A percentile compares a stretch with the other conserved stretches of the same genome.
Conservation (phyloP, 2,888 invertebrate species). For the Sesamia inferens region DNA sequence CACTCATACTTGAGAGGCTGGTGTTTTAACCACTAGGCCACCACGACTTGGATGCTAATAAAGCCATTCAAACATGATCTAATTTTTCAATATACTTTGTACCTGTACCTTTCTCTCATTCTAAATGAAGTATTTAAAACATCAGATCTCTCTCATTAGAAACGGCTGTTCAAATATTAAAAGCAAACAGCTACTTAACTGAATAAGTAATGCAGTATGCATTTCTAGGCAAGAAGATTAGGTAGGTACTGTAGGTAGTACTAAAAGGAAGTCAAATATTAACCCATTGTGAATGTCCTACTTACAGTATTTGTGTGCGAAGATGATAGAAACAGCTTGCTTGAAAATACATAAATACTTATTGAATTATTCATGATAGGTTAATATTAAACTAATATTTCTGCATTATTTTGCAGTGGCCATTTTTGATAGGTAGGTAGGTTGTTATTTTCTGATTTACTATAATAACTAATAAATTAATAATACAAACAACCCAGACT, state of each 20-base stretch:
- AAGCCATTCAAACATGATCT: neutral
- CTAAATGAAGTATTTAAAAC: constrained; percentile 14
- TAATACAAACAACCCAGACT: constrained; percentile 5
- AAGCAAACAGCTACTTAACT: constrained; percentile 32
- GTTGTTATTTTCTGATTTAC: neutral
- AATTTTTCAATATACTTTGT: neutral
- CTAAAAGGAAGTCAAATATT: constrained; percentile 45
- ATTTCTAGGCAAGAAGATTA: constrained; percentile 37
- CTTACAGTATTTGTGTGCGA: constrained; percentile 20
- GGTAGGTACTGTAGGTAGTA: constrained; percentile 23
- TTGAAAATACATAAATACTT: neutral
- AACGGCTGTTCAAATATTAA: constrained; percentile 24
- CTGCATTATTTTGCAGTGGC: neutral
- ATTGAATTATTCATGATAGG: neutral
- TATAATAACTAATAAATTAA: neutral
- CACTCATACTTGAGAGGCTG: too few species aligned
- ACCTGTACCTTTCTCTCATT: neutral
- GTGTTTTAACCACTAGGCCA: too few species aligned
- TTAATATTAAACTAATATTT: neutral
- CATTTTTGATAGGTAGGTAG: neutral
- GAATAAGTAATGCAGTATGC: constrained; percentile 24
- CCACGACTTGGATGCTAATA: neutral
- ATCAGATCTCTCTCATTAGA: constrained; percentile 1
- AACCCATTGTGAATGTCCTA: constrained; percentile 31
- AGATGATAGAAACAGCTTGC: neutral